Base-by-base conservation (phyloP, 2,888 invertebrate genomes). In the Amphipyra tragopoginis region DNA sequence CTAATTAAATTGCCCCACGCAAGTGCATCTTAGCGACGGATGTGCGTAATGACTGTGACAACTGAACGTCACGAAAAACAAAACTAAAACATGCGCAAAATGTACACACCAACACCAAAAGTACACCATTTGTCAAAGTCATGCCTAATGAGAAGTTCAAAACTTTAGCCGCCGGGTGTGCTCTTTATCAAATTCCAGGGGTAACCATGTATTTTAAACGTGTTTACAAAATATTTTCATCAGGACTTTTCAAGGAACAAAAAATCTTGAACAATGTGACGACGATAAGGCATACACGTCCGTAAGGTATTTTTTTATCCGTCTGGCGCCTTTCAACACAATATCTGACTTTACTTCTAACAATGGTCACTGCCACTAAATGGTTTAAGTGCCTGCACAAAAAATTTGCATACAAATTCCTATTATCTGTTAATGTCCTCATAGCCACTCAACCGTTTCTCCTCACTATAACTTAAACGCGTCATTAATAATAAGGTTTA, bases 1-100 rank as follows among this genome's bases (percentile, higher is more conserved):
- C 79, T 91, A 88, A 91, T 91, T 89, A 88, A 86, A 88, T 89
- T 87, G 89, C 87, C 85, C 86, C 88, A 89, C 84, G 86, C 92
- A 89, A 86, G 82, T 86, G 85, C 86, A 88, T 89, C 86, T 85
- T 83, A 86, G 80, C 83, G 81, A 85, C 91, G 93, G 93, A 93
- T 90, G 92, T 92, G 89, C 90, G 90, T 85, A 90, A 89, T 87
- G 81, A 82, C 77, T 79, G 80, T 81, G 83, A 84, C 86, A 84
- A 85, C 71, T 75, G 80, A 81, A 83, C 59, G 73, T 74, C 68
- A 78, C 77, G 75, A 77, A 81, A 78, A 79, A 83, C 60, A 82
- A 80, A 72, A 73, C 61, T 62, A 47, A 26, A 54, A 56, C 60
- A 58, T 53, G 61, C 65, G 52, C 63, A 59, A 71, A 66, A 72